Percentiles rank a stretch among this genome's conserved stretches.
These are phyloP conservation scores for Hyperoplus immaculatus DNA, from an alignment of 2,797 vertebrate species.

Conservation along the genomic window DNA sequence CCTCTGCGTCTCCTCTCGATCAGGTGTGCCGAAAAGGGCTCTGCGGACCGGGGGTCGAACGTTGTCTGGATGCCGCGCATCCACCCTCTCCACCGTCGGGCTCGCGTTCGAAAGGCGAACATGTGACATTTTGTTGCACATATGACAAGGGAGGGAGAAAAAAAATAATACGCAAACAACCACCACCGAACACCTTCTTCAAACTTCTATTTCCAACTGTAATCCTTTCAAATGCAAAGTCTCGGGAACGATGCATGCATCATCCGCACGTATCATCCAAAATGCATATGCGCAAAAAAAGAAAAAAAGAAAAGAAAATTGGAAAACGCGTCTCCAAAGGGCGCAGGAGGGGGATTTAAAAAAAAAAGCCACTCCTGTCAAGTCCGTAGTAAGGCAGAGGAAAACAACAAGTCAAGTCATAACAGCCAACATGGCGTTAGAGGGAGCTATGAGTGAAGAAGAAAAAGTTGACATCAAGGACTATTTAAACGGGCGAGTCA, in stretches of 20 bases:
- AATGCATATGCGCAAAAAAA: slow-evolving; percentile 50
- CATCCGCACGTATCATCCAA: slow-evolving; percentile 73
- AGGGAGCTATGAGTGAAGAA: slow-evolving; percentile 87
- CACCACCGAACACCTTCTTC: slow-evolving; percentile 17
- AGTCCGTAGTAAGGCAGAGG: slow-evolving; percentile 80
- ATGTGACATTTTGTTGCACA: slow-evolving; percentile 94
- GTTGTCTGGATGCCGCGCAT: slow-evolving; percentile 88
- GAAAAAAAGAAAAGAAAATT: slow-evolving; percentile 7
- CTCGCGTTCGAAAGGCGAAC: slow-evolving; percentile 95
- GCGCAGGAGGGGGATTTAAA: slow-evolving; percentile 42
- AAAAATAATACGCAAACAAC: slow-evolving; percentile 28
- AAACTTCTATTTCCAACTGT: slow-evolving; percentile 69
- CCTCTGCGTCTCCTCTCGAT: slow-evolving; percentile 85
- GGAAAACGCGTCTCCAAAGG: slow-evolving; percentile 48
- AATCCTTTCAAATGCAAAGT: slow-evolving; percentile 74
- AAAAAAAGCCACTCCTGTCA: slow-evolving; percentile 81
- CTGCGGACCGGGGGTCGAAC: slow-evolving; percentile 89
- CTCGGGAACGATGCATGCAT: slow-evolving; percentile 64
- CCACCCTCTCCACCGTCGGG: slow-evolving; percentile 94
- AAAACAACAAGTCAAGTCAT: slow-evolving; percentile 85
- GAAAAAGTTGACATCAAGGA: slow-evolving; percentile 89
- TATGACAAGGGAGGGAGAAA: slow-evolving; percentile 49
- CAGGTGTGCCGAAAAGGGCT: slow-evolving; percentile 90
- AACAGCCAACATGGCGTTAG: slow-evolving; percentile 95
- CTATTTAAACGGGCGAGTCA: slow-evolving; percentile 93